Percentiles rank a stretch among this genome's conserved stretches.
These are phyloP conservation scores for Macropodus opercularis DNA, from an alignment of 2,797 vertebrate genomes.

Conservation along the genomic window DNA sequence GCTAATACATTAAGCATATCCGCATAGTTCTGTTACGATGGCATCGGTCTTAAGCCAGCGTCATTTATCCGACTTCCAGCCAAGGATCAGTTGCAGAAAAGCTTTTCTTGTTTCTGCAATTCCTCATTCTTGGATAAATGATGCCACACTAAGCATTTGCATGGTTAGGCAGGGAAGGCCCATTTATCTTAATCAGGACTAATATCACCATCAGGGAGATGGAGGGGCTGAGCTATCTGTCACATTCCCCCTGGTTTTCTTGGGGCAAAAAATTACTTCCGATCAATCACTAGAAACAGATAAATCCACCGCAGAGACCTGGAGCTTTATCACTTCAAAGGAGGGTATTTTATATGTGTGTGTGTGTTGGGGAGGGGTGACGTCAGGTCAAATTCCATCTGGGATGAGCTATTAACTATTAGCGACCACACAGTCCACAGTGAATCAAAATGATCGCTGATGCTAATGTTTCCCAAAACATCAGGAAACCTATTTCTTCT, in stretches of 20 bases:
- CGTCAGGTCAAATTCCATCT: slow-evolving; percentile 62
- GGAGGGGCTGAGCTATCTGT: slow-evolving; percentile 68
- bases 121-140: slow-evolving; percentile 63
- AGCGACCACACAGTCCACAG: slow-evolving; percentile 49
- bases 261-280: slow-evolving; percentile 66
- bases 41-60: slow-evolving; percentile 27
- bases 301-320: slow-evolving; percentile 65
- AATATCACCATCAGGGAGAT: slow-evolving; percentile 76
- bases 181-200: slow-evolving; percentile 79
- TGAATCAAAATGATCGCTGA: slow-evolving; percentile 58
- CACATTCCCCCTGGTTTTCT: slow-evolving; percentile 65
- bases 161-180: slow-evolving; percentile 63
- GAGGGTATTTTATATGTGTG: slow-evolving; percentile 34
- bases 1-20: slow-evolving; percentile 28
- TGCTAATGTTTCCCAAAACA: slow-evolving; percentile 48
- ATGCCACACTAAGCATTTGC: slow-evolving; percentile 62
- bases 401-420: slow-evolving; percentile 62
- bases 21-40: slow-evolving; percentile 15
- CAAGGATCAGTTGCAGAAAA: slow-evolving; percentile 49
- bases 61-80: slow-evolving; percentile 45
- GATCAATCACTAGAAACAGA: slow-evolving; percentile 75
- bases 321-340: slow-evolving; percentile 67
- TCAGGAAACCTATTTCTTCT: slow-evolving; percentile 10
- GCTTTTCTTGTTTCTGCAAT: slow-evolving; percentile 36
- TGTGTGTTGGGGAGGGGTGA: background rate